Percentiles rank a stretch among this genome's conserved stretches.
These are phyloP conservation scores for Drosophila paramelanica DNA, from an alignment of 2,888 invertebrate species.

Conservation along the genomic window DNA sequence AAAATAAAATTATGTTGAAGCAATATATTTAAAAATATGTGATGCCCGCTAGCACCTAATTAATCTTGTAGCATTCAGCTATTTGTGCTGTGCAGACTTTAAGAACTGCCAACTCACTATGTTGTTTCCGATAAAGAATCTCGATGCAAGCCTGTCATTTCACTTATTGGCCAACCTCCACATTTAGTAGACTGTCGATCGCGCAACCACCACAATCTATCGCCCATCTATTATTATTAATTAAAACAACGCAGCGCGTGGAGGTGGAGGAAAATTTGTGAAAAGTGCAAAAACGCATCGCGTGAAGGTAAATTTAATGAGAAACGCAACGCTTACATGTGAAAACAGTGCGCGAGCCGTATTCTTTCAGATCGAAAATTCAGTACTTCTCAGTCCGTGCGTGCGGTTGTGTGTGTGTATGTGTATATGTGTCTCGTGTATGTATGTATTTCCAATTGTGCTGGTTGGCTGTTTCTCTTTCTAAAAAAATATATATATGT, in stretches of 20 bases:
- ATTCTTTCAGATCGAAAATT: conserved; percentile 63
- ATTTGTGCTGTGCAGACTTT: accelerated
- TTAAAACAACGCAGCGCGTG: conserved; percentile 66
- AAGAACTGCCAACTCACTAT: conserved; percentile 16
- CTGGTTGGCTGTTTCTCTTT: conserved; percentile 63
- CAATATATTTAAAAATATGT: not conserved
- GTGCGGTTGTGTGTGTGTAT: conserved; percentile 40
- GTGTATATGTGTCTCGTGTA: conserved; percentile 48
- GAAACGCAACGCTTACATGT: conserved; percentile 51
- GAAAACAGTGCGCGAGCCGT: conserved; percentile 57
- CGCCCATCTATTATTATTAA: conserved; percentile 63
- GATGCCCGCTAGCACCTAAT: no score
- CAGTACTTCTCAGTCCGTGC: conserved; percentile 43
- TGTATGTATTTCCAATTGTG: conserved; percentile 75
- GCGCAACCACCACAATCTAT: conserved; percentile 54
- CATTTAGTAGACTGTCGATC: conserved; percentile 32
- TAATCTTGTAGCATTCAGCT: conserved; percentile 12
- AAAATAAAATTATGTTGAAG: not conserved
- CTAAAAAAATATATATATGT: conserved; percentile 41
- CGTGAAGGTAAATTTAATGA: conserved; percentile 53
- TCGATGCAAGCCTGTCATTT: conserved; percentile 18
- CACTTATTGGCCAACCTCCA: conserved; percentile 22
- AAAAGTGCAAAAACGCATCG: conserved; percentile 61
- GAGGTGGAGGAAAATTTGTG: conserved; percentile 64
- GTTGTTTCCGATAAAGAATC: conserved; percentile 14